These are phyloP conservation scores for Catalaphyllia jardinei DNA, from an alignment of 64 coral and sea anemone species.

Conservation along the genomic window DNA sequence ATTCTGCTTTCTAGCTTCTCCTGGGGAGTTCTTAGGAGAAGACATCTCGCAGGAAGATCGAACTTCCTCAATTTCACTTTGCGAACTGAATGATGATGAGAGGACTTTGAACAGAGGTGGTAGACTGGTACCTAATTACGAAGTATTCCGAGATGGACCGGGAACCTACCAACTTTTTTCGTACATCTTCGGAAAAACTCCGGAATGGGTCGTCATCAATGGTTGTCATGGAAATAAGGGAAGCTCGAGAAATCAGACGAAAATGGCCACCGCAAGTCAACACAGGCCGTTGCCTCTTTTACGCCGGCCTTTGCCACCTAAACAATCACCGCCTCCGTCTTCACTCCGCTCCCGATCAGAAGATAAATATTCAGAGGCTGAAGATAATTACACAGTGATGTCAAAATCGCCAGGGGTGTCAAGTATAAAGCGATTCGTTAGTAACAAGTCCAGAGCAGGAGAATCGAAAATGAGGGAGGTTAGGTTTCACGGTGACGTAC, in stretches of 20 bases:
- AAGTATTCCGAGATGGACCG: background rate
- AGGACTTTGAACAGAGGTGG: background rate
- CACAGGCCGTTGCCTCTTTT: conserved; percentile 70
- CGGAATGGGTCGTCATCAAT: background rate
- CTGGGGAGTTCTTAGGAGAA: conserved; percentile 1
- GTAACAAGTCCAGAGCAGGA: background rate
- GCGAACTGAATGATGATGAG: background rate
- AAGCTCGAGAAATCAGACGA: conserved; percentile 46
- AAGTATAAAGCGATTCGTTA: conserved; percentile 1
- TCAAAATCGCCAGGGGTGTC: conserved; percentile 26
- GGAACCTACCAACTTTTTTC: background rate
- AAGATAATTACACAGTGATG: background rate
- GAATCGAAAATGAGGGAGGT: background rate
- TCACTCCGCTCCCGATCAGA: conserved; percentile 3
- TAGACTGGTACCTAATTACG: conserved; percentile 9
- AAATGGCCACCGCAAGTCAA: conserved; percentile 63
- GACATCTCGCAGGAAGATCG: conserved; percentile 5
- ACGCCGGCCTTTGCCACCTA: conserved; percentile 90
- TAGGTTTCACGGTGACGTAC: conserved; percentile 42
- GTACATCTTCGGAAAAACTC: background rate
- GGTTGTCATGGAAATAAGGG: conserved; percentile 77
- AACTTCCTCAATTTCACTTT: background rate
- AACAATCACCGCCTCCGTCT: conserved; percentile 46
- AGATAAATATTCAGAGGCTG: conserved; percentile 4
- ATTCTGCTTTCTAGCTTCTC: conserved; percentile 38